Percentiles rank a stretch among this genome's conserved stretches.
Conservation (phyloP, 2,888 invertebrate species). For the Gymnocheta viridis region DNA sequence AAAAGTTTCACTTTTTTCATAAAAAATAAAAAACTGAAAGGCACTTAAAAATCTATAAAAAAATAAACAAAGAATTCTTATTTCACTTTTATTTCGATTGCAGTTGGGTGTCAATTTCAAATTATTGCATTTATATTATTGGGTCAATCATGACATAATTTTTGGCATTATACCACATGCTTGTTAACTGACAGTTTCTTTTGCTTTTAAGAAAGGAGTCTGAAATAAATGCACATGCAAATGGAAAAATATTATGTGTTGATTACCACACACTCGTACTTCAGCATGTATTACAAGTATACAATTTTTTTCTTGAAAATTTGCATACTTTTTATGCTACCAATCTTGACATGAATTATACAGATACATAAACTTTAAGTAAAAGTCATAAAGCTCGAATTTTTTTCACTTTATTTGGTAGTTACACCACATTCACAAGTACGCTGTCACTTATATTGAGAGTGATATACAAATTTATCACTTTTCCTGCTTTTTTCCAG, state of each 20-base stretch:
- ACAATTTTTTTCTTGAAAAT: background rate
- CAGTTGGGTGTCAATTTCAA: constrained; percentile 54
- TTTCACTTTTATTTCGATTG: constrained; percentile 57
- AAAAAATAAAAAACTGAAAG: constrained; percentile 18
- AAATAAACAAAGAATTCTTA: constrained; percentile 52
- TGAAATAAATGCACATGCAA: constrained; percentile 49
- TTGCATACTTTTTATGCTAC: constrained; percentile 33
- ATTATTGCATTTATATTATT: constrained; percentile 64
- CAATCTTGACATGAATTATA: constrained; percentile 44
- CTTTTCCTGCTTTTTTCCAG: constrained; percentile 70
- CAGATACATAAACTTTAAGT: constrained; percentile 34
- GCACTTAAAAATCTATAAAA: constrained; percentile 2
- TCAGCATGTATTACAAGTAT: background rate
- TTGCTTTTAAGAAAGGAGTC: constrained; percentile 15
- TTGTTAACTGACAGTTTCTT: background rate
- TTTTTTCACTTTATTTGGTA: background rate
- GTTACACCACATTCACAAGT: background rate
- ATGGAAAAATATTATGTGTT: constrained; percentile 44
- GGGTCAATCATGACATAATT: constrained; percentile 74
- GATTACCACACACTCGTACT: constrained; percentile 45
- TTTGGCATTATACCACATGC: constrained; percentile 67
- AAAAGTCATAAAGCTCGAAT: constrained; percentile 10
- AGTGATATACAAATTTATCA: constrained; percentile 69
- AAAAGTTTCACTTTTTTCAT: constrained; percentile 57
- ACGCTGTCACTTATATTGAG: background rate